Evolutionary conservation across 2,113 vertebrate genomes (phyloP).

Genomic region (Anolis carolinensis): DNA sequence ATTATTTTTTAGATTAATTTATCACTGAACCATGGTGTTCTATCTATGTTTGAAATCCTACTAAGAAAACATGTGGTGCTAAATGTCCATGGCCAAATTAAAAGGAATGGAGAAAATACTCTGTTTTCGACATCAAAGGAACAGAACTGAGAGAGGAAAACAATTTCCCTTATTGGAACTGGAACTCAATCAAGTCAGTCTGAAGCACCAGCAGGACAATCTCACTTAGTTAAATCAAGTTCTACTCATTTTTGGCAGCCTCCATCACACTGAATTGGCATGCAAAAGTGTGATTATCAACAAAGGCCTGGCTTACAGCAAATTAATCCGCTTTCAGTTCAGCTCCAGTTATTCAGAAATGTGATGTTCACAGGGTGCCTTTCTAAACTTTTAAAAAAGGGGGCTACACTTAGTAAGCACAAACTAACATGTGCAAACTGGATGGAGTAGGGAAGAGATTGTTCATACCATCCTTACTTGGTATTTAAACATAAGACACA

Average conservation of each 20-base stretch:
- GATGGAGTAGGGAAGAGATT: not conserved
- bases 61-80: not conserved
- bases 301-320: not conserved
- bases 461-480: not conserved
- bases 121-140: conserved; percentile 5
- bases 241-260: not conserved
- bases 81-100: not conserved
- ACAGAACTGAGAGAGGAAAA: not conserved
- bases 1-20: conserved; percentile 43
- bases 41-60: conserved; percentile 20
- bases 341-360: conserved; percentile 7
- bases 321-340: conserved; percentile 22
- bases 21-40: conserved; percentile 9
- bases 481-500: not conserved
- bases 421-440: not conserved
- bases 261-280: not conserved
- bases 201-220: not conserved
- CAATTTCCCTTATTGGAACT: not conserved
- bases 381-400: not conserved
- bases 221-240: not conserved
- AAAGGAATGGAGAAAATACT: not conserved
- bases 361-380: not conserved
- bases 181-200: not conserved
- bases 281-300: not conserved
- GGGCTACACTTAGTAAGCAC: not conserved